Base-by-base conservation (phyloP, 2,797 vertebrate species). In the Petrocephalus schoutedeni region DNA sequence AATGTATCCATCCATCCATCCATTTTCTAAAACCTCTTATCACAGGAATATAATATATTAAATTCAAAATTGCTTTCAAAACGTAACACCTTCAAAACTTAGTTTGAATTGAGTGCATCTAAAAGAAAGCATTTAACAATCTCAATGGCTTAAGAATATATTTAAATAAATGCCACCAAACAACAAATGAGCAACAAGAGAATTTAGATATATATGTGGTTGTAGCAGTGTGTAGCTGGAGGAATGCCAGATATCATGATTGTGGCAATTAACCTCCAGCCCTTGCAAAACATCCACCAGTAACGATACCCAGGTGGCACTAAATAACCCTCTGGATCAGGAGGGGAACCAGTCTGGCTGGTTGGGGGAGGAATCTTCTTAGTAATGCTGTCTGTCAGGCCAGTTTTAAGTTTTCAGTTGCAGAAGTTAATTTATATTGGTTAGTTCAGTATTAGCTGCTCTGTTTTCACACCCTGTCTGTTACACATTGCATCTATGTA, bases 171-270 rank as follows among this genome's bases (percentile, higher is more conserved):
- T 21, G 41, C 9, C 19, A 80, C 21, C 74, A 80, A 8, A 41
- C 19, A 80, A 80, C 36, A 80, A 49, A 80, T 41, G 41, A 45
- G 41, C 74, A 77, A 77, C 16, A 80, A 80, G 36, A 80, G 36
- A 80, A 80, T 80, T 80, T 80, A 45, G 16, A 80, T 80, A 49
- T 57, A 80, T 80, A 49, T 80, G 41, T 49, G 41, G n/a, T 80
- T 49, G 36, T 49, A 80, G 41, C 41, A 80, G 41, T 16, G 7
- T 49, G 74, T 49, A 36, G 41, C 74, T 80, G 41, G 19, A 49
- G 41, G 74, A 41, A 45, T 49, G 41, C 36, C 74, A 80, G 74
- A n/a, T 49, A 80, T 80, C 28, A 71, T 80, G 36, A 80, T 80
- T 80, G 74, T 49, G 41, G 16, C 74, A 80, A 80, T 80, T 80